A percentile compares a stretch with the other conserved stretches of the same genome.
Evolutionary conservation across 2,113 vertebrate species (phyloP).

Genomic region (Ariopsis seemanni): DNA sequence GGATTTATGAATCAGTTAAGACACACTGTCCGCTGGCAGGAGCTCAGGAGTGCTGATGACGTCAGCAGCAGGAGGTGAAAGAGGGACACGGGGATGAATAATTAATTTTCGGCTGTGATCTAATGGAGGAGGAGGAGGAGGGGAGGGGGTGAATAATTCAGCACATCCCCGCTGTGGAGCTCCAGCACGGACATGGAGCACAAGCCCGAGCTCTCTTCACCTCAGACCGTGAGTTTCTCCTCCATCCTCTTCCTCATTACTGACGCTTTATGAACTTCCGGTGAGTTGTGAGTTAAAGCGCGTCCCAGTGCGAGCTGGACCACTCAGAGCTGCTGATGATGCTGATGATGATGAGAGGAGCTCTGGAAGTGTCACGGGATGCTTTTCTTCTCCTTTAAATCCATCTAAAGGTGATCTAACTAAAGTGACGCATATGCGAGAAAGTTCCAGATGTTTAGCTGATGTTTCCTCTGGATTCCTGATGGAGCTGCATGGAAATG

Average conservation of each 20-base stretch:
- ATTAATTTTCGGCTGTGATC: conserved; percentile 58
- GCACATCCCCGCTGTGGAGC: conserved; percentile 3
- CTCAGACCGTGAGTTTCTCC: background rate
- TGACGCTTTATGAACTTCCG: background rate
- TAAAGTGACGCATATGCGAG: background rate
- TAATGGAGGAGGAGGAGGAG: conserved; percentile 50
- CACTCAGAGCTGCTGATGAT: too few species aligned
- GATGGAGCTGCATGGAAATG: background rate
- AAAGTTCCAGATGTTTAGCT: background rate
- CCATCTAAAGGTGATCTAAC: background rate
- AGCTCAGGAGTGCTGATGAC: conserved; percentile 32
- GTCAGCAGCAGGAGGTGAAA: conserved; percentile 39
- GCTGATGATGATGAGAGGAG: background rate
- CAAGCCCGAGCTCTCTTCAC: background rate
- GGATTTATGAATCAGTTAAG: background rate
- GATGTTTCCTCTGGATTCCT: background rate
- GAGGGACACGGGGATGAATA: conserved; percentile 59
- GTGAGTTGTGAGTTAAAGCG: too few species aligned
- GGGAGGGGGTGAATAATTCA: conserved; percentile 55
- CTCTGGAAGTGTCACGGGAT: background rate
- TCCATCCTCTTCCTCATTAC: background rate
- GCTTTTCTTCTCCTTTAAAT: background rate
- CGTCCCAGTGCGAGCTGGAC: too few species aligned
- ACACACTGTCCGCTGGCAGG: background rate
- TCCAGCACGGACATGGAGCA: conserved; percentile 6